These are phyloP conservation scores for Lasioglossum malachurum DNA, from an alignment of 2,888 invertebrate species.

Conservation along the genomic window DNA sequence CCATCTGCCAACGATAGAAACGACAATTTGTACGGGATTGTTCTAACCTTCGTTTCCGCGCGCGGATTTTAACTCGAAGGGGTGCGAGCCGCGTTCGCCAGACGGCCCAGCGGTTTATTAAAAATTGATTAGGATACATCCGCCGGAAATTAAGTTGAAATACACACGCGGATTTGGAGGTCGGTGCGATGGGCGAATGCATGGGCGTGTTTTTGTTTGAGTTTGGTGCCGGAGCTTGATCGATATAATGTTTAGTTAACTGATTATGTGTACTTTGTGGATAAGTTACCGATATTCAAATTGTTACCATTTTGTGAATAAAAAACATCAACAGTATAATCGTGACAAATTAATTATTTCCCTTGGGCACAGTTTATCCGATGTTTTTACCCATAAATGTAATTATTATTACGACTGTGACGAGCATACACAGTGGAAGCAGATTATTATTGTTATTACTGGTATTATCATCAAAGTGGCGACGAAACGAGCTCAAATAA, in stretches of 20 bases:
- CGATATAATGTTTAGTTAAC: no score
- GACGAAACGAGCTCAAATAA: background rate
- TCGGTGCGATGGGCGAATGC: background rate
- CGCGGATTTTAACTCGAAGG: constrained; percentile 42
- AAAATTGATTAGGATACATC: constrained; percentile 34
- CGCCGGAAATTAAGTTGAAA: background rate
- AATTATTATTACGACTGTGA: background rate
- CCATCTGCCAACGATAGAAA: constrained; percentile 43
- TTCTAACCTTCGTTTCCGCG: constrained; percentile 35
- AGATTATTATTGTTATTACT: background rate
- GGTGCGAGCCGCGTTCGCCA: background rate
- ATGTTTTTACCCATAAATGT: background rate
- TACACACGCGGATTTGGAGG: background rate
- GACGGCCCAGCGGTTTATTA: constrained; percentile 13
- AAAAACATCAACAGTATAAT: background rate
- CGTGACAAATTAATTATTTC: background rate
- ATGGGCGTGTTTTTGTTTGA: background rate
- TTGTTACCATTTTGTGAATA: background rate
- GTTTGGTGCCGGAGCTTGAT: background rate
- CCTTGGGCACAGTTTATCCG: background rate
- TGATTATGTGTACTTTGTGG: background rate
- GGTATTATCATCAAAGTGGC: background rate
- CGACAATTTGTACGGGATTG: constrained; percentile 52
- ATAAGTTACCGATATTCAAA: background rate
- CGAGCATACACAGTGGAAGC: background rate